Conservation (phyloP, 2,888 invertebrate genomes). For the Dryomyza anilis region DNA sequence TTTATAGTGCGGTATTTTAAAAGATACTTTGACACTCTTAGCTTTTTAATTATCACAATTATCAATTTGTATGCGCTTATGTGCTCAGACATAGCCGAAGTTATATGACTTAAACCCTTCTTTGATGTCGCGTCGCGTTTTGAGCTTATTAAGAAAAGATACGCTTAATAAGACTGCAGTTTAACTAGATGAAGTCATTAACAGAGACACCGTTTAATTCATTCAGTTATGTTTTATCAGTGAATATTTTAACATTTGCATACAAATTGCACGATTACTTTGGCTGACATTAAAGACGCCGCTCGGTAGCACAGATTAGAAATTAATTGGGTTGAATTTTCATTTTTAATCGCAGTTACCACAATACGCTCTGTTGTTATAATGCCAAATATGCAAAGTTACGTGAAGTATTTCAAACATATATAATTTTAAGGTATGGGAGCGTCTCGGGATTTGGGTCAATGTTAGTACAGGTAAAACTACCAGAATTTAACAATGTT, state of each 20-base stretch:
- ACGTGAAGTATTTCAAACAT: too few species aligned
- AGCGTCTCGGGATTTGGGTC: too few species aligned
- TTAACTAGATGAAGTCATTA: conserved; percentile 39
- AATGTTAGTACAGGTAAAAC: too few species aligned
- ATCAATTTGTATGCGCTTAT: neutral
- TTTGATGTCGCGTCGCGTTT: too few species aligned
- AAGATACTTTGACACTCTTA: neutral
- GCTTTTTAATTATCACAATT: neutral
- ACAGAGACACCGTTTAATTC: neutral
- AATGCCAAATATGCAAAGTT: too few species aligned
- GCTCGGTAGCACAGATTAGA: conserved; percentile 3
- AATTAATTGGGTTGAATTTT: neutral
- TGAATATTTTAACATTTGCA: conserved; percentile 9
- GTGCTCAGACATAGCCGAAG: neutral
- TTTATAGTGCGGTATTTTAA: conserved; percentile 5
- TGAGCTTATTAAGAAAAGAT: too few species aligned
- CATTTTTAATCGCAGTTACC: too few species aligned
- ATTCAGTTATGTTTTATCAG: too few species aligned
- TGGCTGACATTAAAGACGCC: conserved; percentile 6
- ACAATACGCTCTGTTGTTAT: too few species aligned
- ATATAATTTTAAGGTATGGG: too few species aligned
- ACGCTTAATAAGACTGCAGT: conserved; percentile 41
- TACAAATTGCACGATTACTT: conserved; percentile 18
- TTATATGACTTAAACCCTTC: neutral
- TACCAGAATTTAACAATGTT: too few species aligned